Evolutionary conservation across 2,888 invertebrate genomes (phyloP).

Genomic region (Cryptocephalus moraei): DNA sequence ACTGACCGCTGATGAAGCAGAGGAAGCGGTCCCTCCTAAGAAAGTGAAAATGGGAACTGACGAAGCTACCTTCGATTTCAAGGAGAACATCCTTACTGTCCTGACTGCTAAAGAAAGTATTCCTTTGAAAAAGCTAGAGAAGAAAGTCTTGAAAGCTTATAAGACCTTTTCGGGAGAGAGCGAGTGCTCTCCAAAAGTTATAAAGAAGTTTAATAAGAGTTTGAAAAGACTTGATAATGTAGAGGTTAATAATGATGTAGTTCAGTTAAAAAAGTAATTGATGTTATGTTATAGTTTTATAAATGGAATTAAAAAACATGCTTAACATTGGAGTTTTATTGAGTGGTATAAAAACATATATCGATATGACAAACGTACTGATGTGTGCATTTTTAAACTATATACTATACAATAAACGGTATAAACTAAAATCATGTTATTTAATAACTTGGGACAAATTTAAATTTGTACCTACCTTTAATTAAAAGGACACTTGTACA

Average conservation of each 20-base stretch:
- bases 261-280: slow-evolving; percentile 7
- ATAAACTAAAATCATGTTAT: too few species aligned
- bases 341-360: too few species aligned
- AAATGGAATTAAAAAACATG: too few species aligned
- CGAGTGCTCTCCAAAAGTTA: slow-evolving; percentile 51
- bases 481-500: too few species aligned
- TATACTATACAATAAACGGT: too few species aligned
- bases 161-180: slow-evolving; percentile 35
- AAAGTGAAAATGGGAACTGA: not conserved
- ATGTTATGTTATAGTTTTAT: too few species aligned
- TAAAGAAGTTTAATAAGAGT: slow-evolving; percentile 62
- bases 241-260: slow-evolving; percentile 48
- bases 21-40: not conserved
- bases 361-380: too few species aligned
- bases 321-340: not conserved
- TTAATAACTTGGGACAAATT: too few species aligned
- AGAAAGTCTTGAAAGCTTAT: slow-evolving; percentile 63
- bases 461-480: too few species aligned
- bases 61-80: slow-evolving; percentile 18
- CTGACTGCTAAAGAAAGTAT: slow-evolving; percentile 49
- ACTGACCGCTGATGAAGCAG: not conserved
- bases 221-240: slow-evolving; percentile 56
- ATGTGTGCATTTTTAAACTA: too few species aligned
- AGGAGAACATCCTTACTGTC: slow-evolving; percentile 23
- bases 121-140: slow-evolving; percentile 61